Evolutionary conservation across 2,797 vertebrate species (phyloP).

Genomic region (Graptemys geographica): DNA sequence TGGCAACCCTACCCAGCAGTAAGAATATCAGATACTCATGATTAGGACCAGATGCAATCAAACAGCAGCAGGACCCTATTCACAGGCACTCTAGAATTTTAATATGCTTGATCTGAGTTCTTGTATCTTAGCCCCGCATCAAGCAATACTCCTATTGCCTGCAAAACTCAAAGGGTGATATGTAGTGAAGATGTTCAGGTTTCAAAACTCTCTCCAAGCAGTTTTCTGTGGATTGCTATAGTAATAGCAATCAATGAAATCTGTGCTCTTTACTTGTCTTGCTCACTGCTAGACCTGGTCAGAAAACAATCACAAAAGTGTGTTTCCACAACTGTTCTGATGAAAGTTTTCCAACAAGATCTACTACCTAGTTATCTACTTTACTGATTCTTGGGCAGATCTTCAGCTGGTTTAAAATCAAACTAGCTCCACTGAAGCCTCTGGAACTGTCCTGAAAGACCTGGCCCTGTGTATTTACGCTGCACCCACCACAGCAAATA

Average conservation of each 20-base stretch:
- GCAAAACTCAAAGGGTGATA: background rate
- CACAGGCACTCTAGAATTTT: background rate
- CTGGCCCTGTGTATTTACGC: background rate
- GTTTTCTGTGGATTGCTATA: background rate
- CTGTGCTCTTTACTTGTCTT: background rate
- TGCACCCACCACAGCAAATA: background rate
- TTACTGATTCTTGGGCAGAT: background rate
- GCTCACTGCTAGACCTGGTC: background rate
- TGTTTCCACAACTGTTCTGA: background rate
- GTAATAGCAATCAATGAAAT: background rate
- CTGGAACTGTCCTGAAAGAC: background rate
- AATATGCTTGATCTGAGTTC: background rate
- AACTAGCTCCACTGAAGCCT: background rate
- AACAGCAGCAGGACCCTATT: background rate
- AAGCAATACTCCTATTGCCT: background rate
- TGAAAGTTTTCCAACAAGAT: background rate
- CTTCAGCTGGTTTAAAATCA: background rate
- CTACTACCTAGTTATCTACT: background rate
- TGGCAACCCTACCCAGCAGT: too few species aligned
- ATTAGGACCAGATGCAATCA: background rate
- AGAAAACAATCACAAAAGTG: background rate
- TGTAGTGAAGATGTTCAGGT: background rate
- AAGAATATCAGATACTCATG: background rate
- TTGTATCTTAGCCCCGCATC: background rate
- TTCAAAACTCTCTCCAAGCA: background rate